Evolutionary conservation across 2,113 vertebrate genomes (phyloP).

Genomic region (Pyxicephalus adspersus): DNA sequence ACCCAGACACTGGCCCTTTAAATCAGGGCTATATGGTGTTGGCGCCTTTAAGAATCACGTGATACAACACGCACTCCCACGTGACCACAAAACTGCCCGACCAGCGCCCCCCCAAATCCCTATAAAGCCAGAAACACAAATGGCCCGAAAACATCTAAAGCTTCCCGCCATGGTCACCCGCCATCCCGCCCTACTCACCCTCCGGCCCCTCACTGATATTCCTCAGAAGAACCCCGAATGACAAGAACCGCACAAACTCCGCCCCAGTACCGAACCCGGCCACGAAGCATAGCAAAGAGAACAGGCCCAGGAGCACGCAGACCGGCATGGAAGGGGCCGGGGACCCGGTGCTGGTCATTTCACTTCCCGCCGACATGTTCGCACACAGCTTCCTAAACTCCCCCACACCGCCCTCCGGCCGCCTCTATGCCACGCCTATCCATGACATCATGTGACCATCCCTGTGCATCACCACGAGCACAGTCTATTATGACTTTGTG

Average conservation of each 20-base stretch:
- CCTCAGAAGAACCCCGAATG: slow-evolving; percentile 76
- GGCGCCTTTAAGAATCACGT: too few relatives aligned
- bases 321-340: neutral
- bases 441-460: too few relatives aligned
- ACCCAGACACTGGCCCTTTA: too few relatives aligned
- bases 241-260: slow-evolving; percentile 77
- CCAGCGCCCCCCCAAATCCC: neutral
- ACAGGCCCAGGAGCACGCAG: neutral
- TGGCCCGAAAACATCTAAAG: neutral
- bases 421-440: too few relatives aligned
- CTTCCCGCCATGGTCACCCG: neutral
- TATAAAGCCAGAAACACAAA: neutral
- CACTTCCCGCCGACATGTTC: slow-evolving; percentile 16
- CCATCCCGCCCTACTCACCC: neutral
- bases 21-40: too few relatives aligned
- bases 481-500: too few relatives aligned
- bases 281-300: slow-evolving; percentile 65
- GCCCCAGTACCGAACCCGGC: slow-evolving; percentile 75
- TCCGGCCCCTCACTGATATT: slow-evolving; percentile 52
- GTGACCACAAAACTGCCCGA: neutral
- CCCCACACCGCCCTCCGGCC: too few relatives aligned
- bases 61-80: too few relatives aligned
- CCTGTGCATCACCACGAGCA: too few relatives aligned
- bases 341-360: neutral
- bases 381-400: neutral